Conservation (phyloP, 2,797 vertebrate genomes). For the Bovichtus diacanthus region DNA sequence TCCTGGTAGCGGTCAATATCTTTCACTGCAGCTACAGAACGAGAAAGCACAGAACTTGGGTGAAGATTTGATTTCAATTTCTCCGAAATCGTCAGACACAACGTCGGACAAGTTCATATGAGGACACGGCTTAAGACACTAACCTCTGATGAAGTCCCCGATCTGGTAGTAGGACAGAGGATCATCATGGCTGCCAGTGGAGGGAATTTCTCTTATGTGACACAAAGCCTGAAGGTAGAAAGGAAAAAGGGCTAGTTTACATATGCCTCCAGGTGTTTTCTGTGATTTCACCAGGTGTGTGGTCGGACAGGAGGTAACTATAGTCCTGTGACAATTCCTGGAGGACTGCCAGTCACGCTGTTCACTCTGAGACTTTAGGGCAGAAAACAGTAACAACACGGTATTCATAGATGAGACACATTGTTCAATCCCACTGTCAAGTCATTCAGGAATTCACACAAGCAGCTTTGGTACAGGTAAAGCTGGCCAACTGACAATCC, state of each 20-base stretch:
- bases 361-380: neutral
- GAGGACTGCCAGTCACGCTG: no score
- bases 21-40: conserved; percentile 90
- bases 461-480: neutral
- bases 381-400: neutral
- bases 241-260: neutral
- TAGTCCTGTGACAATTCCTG: neutral
- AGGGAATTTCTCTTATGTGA: conserved; percentile 94
- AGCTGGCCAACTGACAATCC: neutral
- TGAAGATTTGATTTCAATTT: neutral
- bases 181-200: conserved; percentile 95
- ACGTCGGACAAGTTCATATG: no score
- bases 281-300: neutral
- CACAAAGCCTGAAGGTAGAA: conserved; percentile 88
- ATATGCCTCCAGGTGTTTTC: neutral
- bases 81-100: no score
- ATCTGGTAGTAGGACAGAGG: conserved; percentile 96
- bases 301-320: neutral
- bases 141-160: conserved; percentile 95
- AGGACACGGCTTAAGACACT: conserved; percentile 14
- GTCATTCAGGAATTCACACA: neutral
- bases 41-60: neutral
- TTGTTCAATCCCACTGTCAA: neutral
- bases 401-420: neutral
- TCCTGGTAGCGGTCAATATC: conserved; percentile 96